Evolutionary conservation across 92 coral and sea anemone species (phyloP).

Genomic region (Isaurus tuberculatus): DNA sequence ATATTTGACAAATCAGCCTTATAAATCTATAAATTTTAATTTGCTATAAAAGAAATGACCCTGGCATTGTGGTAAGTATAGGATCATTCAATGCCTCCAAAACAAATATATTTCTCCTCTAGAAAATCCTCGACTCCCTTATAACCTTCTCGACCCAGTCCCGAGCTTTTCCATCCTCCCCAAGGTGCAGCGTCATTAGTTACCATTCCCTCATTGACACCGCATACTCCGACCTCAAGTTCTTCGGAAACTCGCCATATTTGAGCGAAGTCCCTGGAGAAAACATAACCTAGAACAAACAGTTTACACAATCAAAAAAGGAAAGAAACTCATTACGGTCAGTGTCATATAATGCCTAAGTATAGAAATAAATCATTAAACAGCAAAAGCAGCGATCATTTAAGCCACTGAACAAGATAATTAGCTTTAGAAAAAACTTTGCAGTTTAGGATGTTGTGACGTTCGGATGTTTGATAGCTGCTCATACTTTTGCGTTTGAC

Average conservation of each 20-base stretch:
- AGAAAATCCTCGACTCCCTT: constrained; percentile 59
- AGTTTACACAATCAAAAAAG: neutral
- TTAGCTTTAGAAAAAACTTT: no score
- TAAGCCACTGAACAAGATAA: no score
- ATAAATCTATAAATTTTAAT: no score
- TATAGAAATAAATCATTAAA: no score
- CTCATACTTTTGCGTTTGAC: no score
- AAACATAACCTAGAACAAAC: constrained; percentile 49
- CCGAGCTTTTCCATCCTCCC: constrained; percentile 60
- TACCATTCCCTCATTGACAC: constrained; percentile 59
- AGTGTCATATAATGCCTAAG: no score
- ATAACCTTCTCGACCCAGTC: constrained; percentile 62
- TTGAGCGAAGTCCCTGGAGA: constrained; percentile 51
- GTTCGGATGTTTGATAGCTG: no score
- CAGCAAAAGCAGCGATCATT: no score
- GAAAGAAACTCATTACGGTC: neutral
- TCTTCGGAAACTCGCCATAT: constrained; percentile 62
- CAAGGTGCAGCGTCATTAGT: constrained; percentile 60
- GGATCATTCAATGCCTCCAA: constrained; percentile 48
- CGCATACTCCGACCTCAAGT: constrained; percentile 57
- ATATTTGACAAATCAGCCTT: no score
- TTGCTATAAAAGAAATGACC: neutral
- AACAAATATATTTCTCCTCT: constrained; percentile 59
- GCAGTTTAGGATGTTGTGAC: no score
- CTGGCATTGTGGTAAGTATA: neutral